These are phyloP conservation scores for Danionella dracula DNA, from an alignment of 2,797 vertebrate species.

Conservation along the genomic window DNA sequence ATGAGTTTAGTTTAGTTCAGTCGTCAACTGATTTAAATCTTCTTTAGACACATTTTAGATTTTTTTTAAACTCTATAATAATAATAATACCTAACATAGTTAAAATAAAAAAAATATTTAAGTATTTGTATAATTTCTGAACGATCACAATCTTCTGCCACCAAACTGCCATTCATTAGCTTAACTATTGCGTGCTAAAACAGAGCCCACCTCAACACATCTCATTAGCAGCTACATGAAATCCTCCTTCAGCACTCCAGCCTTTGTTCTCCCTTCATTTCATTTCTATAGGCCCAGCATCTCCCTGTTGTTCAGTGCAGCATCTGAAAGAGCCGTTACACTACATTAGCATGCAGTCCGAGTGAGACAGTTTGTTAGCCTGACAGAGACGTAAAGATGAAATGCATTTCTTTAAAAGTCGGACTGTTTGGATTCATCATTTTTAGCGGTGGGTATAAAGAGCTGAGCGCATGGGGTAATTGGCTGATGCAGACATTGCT, in stretches of 20 bases:
- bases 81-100: no score
- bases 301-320: not conserved
- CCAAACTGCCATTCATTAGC: slow-evolving; percentile 1
- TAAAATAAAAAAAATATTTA: no score
- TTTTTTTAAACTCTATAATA: no score
- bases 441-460: slow-evolving; percentile 39
- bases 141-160: no score
- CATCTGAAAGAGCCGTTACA: slow-evolving; percentile 16
- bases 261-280: slow-evolving; percentile 16
- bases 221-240: slow-evolving; percentile 23
- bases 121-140: no score
- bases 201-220: not conserved
- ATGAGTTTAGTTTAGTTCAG: no score
- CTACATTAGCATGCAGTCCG: slow-evolving; percentile 30
- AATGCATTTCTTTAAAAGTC: slow-evolving; percentile 37
- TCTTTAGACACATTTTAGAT: no score
- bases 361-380: slow-evolving; percentile 41
- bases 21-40: no score
- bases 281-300: slow-evolving; percentile 1
- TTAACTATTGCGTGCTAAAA: not conserved
- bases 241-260: slow-evolving; percentile 13
- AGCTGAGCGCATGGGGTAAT: slow-evolving; percentile 63
- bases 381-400: slow-evolving; percentile 42
- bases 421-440: slow-evolving; percentile 44
- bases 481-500: slow-evolving; percentile 73